phyloP scores from a whole-genome alignment of 1,140 invertebrate species.

The Akabosia matsudoensis region DNA sequence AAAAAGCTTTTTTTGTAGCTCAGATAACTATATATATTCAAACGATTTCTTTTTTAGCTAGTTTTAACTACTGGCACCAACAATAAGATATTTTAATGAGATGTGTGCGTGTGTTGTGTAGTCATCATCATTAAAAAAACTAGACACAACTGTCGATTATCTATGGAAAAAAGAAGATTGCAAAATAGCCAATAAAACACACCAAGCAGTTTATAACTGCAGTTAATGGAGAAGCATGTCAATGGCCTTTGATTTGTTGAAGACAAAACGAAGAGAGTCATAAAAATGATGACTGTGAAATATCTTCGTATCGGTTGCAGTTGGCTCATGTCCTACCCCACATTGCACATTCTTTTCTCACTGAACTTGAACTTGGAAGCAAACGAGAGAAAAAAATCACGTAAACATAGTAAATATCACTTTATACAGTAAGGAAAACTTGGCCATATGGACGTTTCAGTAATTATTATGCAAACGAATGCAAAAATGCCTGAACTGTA shows the following conservation, averaged over 20 bases:
- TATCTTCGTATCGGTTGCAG: not conserved
- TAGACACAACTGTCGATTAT: too few relatives aligned
- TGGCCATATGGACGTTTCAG: not conserved
- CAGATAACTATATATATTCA: too few relatives aligned
- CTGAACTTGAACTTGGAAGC: not conserved
- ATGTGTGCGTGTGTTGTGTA: not conserved
- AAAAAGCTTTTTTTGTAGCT: too few relatives aligned
- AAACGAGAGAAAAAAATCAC: too few relatives aligned
- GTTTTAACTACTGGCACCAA: not conserved
- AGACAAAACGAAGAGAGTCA: not conserved
- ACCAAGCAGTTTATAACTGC: too few relatives aligned
- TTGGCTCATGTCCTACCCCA: not conserved
- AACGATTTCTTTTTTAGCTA: not conserved
- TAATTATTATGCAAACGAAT: not conserved
- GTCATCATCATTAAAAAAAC: not conserved
- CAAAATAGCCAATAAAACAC: too few relatives aligned
- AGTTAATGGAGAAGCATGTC: not conserved
- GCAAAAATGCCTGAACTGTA: too few relatives aligned
- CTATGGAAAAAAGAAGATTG: too few relatives aligned
- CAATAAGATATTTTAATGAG: not conserved
- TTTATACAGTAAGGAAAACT: not conserved
- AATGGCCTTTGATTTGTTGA: constrained; percentile 11
- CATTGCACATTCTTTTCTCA: not conserved
- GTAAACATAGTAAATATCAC: too few relatives aligned
- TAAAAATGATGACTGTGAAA: not conserved